Evolutionary conservation across 1,140 invertebrate species (phyloP), one percentile per base, ranked within the genome.

Genomic region (Drosophila lini): DNA sequence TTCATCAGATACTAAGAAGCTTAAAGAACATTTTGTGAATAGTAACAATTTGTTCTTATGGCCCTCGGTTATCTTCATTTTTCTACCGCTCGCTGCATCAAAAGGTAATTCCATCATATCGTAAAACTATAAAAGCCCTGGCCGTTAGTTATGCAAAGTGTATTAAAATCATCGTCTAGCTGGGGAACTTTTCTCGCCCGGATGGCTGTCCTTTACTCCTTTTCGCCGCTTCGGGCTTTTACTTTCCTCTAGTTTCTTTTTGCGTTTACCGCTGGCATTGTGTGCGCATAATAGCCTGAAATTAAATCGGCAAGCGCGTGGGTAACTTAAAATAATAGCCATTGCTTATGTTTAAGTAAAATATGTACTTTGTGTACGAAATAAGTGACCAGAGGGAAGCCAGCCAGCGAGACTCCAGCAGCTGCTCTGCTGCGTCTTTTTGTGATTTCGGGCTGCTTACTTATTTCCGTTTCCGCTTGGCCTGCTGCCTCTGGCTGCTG

Each of bases 291-390:
- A 89, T 89, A 84, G 84, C 67, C 78, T 74, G 81, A 89, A 89
- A 89, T 89, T 89, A 89, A 89, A 89, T 89, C 84, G 89, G 80
- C 78, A 38, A 81, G 80, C 84, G 84, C 84, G 80, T 84, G 84
- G 84, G 53, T 83, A 89, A 84, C 84, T 89, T 89, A 89, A 89
- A 89, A 89, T 88, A 89, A 90, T 90, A 89, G 84, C 84, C 80
- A 89, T 84, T 89, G 84, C 84, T 90, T 89, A 84, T 89, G 70
- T 84, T 84, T 84, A 74, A 83, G 80, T 89, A 89, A 88, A 88
- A 88, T 89, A 89, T 89, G 77, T 80, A 83, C 83, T 71, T 70
- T 70, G 52, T 74, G 64, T 70, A 73, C 55, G 75, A 63, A 71
- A 57, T 63, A 81, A 81, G 48, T 74, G 78, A 81, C 45, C 67